Evolutionary conservation across 2,113 vertebrate genomes (phyloP).

Genomic region (Macaca mulatta): DNA sequence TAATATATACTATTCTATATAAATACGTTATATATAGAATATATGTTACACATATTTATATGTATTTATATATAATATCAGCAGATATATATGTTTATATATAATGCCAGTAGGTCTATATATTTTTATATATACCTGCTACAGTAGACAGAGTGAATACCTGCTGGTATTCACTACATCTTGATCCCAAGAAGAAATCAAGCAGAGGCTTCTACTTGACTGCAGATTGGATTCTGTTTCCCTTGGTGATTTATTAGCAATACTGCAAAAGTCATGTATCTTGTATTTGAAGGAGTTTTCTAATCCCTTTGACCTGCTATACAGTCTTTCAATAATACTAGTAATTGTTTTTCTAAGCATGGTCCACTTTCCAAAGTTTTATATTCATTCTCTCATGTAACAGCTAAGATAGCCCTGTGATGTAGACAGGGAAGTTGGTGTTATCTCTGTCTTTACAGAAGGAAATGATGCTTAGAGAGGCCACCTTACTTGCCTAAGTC

Average conservation of each 20-base stretch:
- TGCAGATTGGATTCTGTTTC: not conserved
- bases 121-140: not conserved
- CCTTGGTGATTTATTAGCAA: not conserved
- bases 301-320: not conserved
- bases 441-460: not conserved
- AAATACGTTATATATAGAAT: too few relatives aligned
- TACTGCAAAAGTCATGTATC: not conserved
- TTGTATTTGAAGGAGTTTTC: not conserved
- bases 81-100: too few relatives aligned
- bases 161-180: not conserved
- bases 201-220: not conserved
- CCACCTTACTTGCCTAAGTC: not conserved
- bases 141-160: too few relatives aligned
- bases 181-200: not conserved
- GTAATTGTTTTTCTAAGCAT: not conserved
- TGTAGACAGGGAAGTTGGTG: not conserved
- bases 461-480: not conserved
- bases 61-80: too few relatives aligned
- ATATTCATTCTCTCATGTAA: not conserved
- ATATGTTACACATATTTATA: too few relatives aligned
- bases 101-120: too few relatives aligned
- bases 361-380: not conserved
- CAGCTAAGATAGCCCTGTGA: not conserved
- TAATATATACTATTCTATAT: too few relatives aligned
- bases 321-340: not conserved